Conservation (phyloP, 2,113 vertebrate species). For the Serranochromis macrocephalus region DNA sequence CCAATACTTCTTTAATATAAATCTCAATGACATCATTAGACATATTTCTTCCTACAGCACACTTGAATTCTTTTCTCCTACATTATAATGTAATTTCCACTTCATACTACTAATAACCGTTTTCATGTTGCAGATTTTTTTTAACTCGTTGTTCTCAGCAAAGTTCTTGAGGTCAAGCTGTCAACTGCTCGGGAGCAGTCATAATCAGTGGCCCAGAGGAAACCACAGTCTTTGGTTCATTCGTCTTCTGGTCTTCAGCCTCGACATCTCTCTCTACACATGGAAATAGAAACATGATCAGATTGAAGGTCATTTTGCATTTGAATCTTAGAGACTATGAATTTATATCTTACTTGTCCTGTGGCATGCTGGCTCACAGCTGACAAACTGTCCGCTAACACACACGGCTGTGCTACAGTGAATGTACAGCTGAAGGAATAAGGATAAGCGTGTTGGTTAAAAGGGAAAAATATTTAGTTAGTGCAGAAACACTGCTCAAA, state of each 20-base stretch:
- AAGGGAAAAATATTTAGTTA: background rate
- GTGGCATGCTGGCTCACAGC: constrained; percentile 35
- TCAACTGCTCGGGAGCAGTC: background rate
- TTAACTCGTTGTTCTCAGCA: background rate
- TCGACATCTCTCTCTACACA: constrained; percentile 20
- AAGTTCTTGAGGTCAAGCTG: background rate
- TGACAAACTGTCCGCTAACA: background rate
- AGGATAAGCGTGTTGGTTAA: background rate
- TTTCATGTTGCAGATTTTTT: background rate
- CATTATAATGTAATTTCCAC: constrained; percentile 5
- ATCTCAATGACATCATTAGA: background rate
- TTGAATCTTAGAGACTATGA: background rate
- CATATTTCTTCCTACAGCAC: background rate
- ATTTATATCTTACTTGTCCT: constrained; percentile 15
- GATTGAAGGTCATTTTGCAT: background rate
- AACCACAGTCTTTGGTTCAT: constrained; percentile 11
- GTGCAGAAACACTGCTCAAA: background rate
- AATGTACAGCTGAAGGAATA: constrained; percentile 44
- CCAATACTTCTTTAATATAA: background rate
- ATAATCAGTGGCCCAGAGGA: constrained; percentile 35
- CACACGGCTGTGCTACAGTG: constrained; percentile 58
- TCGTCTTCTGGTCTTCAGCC: background rate
- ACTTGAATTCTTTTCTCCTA: background rate
- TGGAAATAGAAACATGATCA: background rate
- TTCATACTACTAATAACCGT: background rate